A percentile compares a stretch with the other conserved stretches of the same genome.
These are phyloP conservation scores for Synanthedon vespiformis DNA, from an alignment of 2,888 invertebrate genomes.

Conservation along the genomic window DNA sequence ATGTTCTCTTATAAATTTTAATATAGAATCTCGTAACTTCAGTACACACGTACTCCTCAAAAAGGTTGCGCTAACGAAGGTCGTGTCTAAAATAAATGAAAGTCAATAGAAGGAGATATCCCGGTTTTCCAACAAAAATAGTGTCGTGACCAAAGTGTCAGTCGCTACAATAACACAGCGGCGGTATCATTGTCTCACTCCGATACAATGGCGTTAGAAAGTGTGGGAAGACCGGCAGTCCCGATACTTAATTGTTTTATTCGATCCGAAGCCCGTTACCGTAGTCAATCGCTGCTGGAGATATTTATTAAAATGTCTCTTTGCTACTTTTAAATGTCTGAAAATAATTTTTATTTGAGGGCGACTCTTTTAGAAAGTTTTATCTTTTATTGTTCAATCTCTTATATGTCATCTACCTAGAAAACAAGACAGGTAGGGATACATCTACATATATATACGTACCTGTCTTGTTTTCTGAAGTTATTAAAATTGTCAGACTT, in stretches of 20 bases:
- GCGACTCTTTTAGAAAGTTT: background rate
- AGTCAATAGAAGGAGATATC: slow-evolving; percentile 16
- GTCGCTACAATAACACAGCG: slow-evolving; percentile 28
- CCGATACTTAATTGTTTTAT: slow-evolving; percentile 51
- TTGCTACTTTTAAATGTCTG: background rate
- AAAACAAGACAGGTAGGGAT: too few relatives aligned
- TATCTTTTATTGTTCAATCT: background rate
- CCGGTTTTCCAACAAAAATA: slow-evolving; percentile 19
- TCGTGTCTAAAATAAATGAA: slow-evolving; percentile 16
- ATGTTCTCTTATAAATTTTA: too few relatives aligned
- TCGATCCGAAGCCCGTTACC: slow-evolving; percentile 7
- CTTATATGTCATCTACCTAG: background rate
- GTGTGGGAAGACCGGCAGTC: slow-evolving; percentile 53
- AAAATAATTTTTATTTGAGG: background rate
- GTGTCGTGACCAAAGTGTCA: slow-evolving; percentile 30
- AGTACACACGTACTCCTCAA: background rate
- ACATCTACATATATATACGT: too few relatives aligned
- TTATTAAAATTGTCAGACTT: too few relatives aligned
- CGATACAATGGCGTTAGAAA: slow-evolving; percentile 58
- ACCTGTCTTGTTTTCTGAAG: too few relatives aligned
- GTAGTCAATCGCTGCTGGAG: background rate
- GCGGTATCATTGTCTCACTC: slow-evolving; percentile 50
- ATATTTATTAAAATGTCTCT: background rate
- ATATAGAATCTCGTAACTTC: too few relatives aligned
- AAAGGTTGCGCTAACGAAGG: slow-evolving; percentile 3